Base-by-base conservation (phyloP, 23 tunicate genomes). In the Ciona savignyi region DNA sequence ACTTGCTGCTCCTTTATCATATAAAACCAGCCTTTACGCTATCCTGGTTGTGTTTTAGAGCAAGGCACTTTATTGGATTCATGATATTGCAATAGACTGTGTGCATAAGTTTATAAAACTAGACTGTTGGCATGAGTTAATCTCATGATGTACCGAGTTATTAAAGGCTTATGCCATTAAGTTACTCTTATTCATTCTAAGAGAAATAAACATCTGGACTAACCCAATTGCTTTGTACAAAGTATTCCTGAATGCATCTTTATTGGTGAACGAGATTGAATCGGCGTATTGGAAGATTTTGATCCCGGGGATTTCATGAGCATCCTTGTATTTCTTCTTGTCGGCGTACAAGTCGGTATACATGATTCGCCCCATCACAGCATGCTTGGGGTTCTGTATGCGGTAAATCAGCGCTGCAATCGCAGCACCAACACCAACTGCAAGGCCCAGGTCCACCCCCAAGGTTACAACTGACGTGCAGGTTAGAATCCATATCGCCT, bases 261-360 rank as follows among this genome's bases (percentile, higher is more conserved):
- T 91, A 77, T 91, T 91, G 15, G 97, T 91, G 60, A 81, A 91
- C 56, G 93, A 91, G 2, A 85, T 77, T 15, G 97, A 91, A n/a
- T 85, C 97, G 24, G 97, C 91, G 48, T 69, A 91, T 20, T 91
- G 97, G 48, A 84, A 91, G 1, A 91, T 91, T 42, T 80, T 80
- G 27, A 91, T 69, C 24, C 86, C 84, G 23, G 77, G 73, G 0
- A 85, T 32, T 70, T 91, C 86, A 23, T 77, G 27, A 11, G 91
- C 97, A 29, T 85, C 97, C 61, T 78, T 85, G 80, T 91, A 91
- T 33, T 75, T 76, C 61, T 60, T 75, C 1, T 32, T 74, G 66
- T 91, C 83, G 29, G 90, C 97, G 60, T 91, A 91, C 2, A 91
- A 29, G 60, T 85, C 97, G 4, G 97, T 91, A 86, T 84, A 73